A percentile compares a stretch with the other conserved stretches of the same genome.
These are phyloP conservation scores for Clusia tigrina DNA, from an alignment of 2,888 invertebrate species.

Conservation along the genomic window DNA sequence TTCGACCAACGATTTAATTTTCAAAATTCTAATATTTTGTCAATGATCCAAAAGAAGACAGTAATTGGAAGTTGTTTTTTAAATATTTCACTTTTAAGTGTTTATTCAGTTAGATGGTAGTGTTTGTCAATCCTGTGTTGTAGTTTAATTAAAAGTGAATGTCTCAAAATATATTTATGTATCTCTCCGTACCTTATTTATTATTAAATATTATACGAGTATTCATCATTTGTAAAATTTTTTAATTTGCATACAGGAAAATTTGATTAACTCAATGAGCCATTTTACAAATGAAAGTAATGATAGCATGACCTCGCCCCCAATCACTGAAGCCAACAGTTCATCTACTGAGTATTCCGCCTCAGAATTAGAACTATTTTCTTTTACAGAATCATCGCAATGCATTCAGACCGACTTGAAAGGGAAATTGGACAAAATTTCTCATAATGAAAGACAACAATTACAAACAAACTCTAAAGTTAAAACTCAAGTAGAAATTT, in stretches of 20 bases:
- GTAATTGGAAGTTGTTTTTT: background rate
- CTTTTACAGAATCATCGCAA: background rate
- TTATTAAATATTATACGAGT: too few species aligned
- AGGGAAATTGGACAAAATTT: background rate
- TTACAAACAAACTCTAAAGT: too few species aligned
- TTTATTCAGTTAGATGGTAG: too few species aligned
- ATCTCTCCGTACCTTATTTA: too few species aligned
- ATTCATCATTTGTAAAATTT: background rate
- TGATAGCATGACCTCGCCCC: background rate
- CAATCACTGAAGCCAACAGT: background rate
- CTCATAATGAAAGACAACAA: background rate
- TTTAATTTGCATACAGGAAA: background rate
- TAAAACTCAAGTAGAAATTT: conserved; percentile 5
- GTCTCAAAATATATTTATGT: too few species aligned
- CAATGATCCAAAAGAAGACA: background rate
- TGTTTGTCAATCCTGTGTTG: too few species aligned
- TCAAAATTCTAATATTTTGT: too few species aligned
- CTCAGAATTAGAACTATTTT: background rate
- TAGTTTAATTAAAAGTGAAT: too few species aligned
- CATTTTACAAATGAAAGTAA: background rate
- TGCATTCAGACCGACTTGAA: background rate
- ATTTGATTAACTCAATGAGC: background rate
- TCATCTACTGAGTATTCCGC: background rate
- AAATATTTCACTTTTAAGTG: too few species aligned
- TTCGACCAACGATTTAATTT: background rate